A percentile compares a stretch with the other conserved stretches of the same genome.
Evolutionary conservation across 2,888 invertebrate genomes (phyloP).

Genomic region (Tachystola acroxantha): DNA sequence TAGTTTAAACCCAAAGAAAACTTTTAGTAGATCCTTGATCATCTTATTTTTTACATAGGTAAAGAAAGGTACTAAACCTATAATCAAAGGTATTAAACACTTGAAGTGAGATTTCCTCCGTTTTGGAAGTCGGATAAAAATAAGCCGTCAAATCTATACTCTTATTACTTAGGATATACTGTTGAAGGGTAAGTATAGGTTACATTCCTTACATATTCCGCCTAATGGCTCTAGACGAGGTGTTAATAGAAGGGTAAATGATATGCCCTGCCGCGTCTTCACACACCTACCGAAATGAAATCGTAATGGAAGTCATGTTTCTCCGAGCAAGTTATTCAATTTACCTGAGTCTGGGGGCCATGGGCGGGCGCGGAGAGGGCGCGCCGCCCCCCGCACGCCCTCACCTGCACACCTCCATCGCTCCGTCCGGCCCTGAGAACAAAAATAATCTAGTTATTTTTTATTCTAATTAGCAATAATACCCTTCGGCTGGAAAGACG

Average conservation of each 20-base stretch:
- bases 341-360: slow-evolving; percentile 65
- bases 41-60: no score
- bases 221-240: background rate
- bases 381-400: slow-evolving; percentile 70
- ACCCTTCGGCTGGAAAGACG: background rate
- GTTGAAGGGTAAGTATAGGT: no score
- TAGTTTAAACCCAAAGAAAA: no score
- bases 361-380: slow-evolving; percentile 68
- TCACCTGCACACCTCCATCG: slow-evolving; percentile 65
- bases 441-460: slow-evolving; percentile 18
- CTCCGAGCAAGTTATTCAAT: slow-evolving; percentile 9
- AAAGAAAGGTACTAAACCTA: no score
- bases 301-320: slow-evolving; percentile 5
- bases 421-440: slow-evolving; percentile 43
- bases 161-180: no score
- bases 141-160: no score
- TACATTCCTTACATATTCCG: no score
- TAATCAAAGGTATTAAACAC: no score
- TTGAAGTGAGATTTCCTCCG: no score
- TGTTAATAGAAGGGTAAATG: background rate
- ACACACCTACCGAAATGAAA: slow-evolving; percentile 1
- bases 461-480: background rate
- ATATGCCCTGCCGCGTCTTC: background rate
- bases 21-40: no score
- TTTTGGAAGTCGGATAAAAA: no score